A percentile compares a stretch with the other conserved stretches of the same genome.
Conservation (phyloP, 2,113 vertebrate species). For the Heterotis niloticus region DNA sequence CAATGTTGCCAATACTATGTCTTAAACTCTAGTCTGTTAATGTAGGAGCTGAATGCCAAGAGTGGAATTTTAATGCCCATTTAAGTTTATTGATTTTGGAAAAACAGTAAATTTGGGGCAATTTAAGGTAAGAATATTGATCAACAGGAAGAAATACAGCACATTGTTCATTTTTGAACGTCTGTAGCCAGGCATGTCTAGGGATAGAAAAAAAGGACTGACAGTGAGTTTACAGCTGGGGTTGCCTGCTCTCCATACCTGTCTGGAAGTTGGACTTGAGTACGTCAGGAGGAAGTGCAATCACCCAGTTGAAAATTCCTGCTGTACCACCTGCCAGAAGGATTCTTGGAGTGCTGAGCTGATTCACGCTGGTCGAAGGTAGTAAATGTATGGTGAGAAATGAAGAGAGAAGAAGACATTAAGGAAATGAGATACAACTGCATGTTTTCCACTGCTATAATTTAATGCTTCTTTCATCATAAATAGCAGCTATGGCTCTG, state of each 20-base stretch:
- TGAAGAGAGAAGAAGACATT: neutral
- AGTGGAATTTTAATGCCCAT: too few relatives aligned
- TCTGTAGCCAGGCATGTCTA: neutral
- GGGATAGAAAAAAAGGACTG: neutral
- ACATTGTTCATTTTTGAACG: neutral
- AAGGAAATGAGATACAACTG: neutral
- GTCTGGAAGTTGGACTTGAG: constrained; percentile 73
- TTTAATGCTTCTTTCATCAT: neutral
- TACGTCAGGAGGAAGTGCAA: constrained; percentile 70
- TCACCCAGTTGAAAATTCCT: constrained; percentile 64
- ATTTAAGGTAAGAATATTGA: neutral
- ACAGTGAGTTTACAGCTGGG: neutral
- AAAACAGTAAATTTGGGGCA: neutral
- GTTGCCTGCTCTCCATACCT: constrained; percentile 42
- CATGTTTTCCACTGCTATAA: neutral
- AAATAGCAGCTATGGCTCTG: constrained; percentile 4
- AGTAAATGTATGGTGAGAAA: neutral
- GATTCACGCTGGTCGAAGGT: constrained; percentile 42
- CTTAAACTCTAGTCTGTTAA: too few relatives aligned
- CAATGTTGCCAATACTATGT: too few relatives aligned
- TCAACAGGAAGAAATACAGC: neutral
- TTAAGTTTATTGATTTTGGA: too few relatives aligned
- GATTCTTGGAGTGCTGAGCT: constrained; percentile 62
- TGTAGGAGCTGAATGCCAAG: too few relatives aligned
- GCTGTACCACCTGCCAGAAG: constrained; percentile 62